Percentiles rank a stretch among this genome's conserved stretches.
phyloP scores from a whole-genome alignment of 2,888 invertebrate species.

The Norana najaformis region DNA sequence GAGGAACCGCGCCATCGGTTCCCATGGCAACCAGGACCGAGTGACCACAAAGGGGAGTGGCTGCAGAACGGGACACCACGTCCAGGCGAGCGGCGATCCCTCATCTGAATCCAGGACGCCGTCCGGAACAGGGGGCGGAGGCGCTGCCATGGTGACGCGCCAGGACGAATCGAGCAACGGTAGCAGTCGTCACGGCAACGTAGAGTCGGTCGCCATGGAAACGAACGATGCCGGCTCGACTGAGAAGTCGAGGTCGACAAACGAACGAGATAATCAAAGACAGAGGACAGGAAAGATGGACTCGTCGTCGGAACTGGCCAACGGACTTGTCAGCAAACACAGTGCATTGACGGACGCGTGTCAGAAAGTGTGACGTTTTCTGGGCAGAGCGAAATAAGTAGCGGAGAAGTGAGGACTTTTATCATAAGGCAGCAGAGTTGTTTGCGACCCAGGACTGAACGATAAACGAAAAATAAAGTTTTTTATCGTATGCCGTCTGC shows the following conservation, averaged over 20 bases:
- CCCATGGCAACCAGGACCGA: conserved; percentile 2
- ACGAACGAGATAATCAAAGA: neutral
- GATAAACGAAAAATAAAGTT: neutral
- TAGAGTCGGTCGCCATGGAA: neutral
- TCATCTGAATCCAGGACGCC: neutral
- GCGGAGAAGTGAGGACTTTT: neutral
- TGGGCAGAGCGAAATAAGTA: neutral
- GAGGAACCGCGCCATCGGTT: neutral
- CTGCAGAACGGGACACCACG: neutral
- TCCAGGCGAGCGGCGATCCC: neutral
- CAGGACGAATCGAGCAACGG: neutral
- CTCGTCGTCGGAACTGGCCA: neutral
- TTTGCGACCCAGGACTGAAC: neutral
- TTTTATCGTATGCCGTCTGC: neutral
- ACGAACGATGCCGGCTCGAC: neutral
- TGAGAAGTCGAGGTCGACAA: neutral
- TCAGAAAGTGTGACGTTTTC: neutral
- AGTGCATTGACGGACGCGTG: neutral
- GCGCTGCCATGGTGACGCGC: neutral
- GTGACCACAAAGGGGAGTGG: neutral
- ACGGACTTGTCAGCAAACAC: conserved; percentile 18
- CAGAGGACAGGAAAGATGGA: neutral
- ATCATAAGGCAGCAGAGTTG: neutral
- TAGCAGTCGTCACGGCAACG: neutral
- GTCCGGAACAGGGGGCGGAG: neutral